Base-by-base conservation (phyloP, 2,888 invertebrate genomes). In the Luperina testacea region DNA sequence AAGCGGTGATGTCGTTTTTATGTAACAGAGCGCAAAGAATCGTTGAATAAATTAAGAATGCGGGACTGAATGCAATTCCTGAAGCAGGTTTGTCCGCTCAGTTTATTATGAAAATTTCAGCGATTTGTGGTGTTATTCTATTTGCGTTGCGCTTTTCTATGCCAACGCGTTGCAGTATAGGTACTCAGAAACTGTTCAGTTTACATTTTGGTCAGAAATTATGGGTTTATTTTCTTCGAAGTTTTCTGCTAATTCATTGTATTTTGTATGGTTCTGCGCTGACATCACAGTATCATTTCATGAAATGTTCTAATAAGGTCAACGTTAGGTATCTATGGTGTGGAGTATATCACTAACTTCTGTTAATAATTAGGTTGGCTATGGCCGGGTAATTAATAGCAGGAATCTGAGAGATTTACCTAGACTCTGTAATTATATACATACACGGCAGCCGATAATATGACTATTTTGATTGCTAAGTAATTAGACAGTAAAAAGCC, bases 21-120 rank as follows among this genome's bases (percentile, higher is more conserved):
- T 88, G 86, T 78, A 85, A 78, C 75, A 72, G 64, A 86, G 86
- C 71, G 71, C 70, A 88, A 78, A 78, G 67, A 74, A 76, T 88
- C 67, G 68, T 82, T 78, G 76, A 88, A 82, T 88, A 88, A 88
- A 88, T 86, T 78, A 78, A 53, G 72, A 75, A 76, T 27, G 72
- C 67, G n/a, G 45, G 17, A 80, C 53, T 64, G 67, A 68, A 72
- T 85, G 72, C 82, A 85, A 69, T 67, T 81, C 64, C 61, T 65
- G 72, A 72, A 76, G 11, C 71, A 74, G 68, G 64, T 87, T 83
- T 75, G 57, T 64, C 20, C 64, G 51, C 81, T 76, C 71, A 71
- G 48, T 87, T 85, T 72, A 65, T 85, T 74, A 74, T 57, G 75
- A 76, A 85, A 72, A 76, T 85, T 74, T 57, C 20, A 57, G 65